A percentile compares a stretch with the other conserved stretches of the same genome.
Evolutionary conservation across 2,888 invertebrate genomes (phyloP).

Genomic region (Hypolimnas misippus): DNA sequence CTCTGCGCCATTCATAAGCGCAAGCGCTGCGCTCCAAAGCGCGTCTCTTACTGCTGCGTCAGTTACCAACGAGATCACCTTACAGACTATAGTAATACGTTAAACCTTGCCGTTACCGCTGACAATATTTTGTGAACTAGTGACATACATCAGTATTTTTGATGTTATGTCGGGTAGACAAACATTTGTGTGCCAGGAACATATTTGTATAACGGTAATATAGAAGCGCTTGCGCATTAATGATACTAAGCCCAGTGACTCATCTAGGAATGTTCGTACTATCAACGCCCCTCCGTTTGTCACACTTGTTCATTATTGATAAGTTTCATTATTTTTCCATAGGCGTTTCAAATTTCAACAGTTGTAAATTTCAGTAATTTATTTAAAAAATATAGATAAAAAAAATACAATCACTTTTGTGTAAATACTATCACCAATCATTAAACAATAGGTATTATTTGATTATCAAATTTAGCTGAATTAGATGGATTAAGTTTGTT

Average conservation of each 20-base stretch:
- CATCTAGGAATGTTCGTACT: conserved; percentile 28
- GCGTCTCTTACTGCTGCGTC: conserved; percentile 65
- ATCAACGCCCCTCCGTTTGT: conserved; percentile 29
- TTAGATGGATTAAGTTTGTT: no score
- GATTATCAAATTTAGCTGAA: no score
- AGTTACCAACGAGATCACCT: conserved; percentile 39
- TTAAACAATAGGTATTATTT: no score
- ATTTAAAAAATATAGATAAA: background rate
- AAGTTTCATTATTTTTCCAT: conserved; percentile 28
- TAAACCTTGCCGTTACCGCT: conserved; percentile 28
- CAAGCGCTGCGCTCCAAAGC: conserved; percentile 74
- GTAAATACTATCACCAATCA: no score
- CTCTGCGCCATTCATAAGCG: conserved; percentile 50
- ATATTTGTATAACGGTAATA: conserved; percentile 26
- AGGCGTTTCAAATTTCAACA: no score
- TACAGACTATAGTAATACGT: conserved; percentile 30
- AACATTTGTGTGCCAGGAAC: conserved; percentile 16
- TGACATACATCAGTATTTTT: conserved; percentile 20
- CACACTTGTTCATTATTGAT: conserved; percentile 22
- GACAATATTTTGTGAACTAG: conserved; percentile 30
- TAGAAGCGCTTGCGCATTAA: conserved; percentile 15
- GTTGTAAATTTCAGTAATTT: no score
- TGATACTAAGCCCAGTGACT: conserved; percentile 27
- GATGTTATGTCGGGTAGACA: conserved; percentile 22
- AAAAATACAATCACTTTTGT: no score